Percentiles rank a stretch among this genome's conserved stretches.
phyloP scores from a whole-genome alignment of 2,113 vertebrate species.

The Gavialis gangeticus region DNA sequence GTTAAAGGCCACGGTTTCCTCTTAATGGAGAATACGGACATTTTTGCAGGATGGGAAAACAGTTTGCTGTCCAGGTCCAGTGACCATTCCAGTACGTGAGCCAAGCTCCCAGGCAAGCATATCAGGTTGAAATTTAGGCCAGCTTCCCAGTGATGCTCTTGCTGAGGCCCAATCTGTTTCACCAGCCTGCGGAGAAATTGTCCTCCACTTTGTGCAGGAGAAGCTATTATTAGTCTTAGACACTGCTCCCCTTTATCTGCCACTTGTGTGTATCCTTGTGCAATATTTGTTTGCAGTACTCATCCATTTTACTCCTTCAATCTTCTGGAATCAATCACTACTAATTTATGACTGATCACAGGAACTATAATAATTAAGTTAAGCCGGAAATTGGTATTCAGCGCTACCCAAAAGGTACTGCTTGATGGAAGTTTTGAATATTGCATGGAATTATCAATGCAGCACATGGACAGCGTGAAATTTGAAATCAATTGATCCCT shows the following conservation, averaged over 20 bases:
- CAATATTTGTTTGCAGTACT: neutral
- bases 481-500: neutral
- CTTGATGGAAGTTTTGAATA: neutral
- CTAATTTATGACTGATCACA: conserved; percentile 13
- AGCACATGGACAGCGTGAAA: neutral
- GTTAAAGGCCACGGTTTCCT: neutral
- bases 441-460: neutral
- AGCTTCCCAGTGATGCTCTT: neutral
- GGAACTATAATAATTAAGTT: neutral
- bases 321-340: conserved; percentile 20
- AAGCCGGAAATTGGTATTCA: neutral
- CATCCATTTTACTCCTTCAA: neutral
- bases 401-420: neutral
- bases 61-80: neutral
- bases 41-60: neutral
- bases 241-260: neutral
- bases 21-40: neutral
- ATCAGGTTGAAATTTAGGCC: neutral
- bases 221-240: conserved; percentile 1
- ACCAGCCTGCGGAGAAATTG: neutral
- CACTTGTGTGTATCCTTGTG: neutral
- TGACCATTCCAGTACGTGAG: neutral
- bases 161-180: neutral
- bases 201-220: neutral
- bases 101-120: neutral